Evolutionary conservation across 2,888 invertebrate genomes (phyloP).

Genomic region (Abrostola tripartita): DNA sequence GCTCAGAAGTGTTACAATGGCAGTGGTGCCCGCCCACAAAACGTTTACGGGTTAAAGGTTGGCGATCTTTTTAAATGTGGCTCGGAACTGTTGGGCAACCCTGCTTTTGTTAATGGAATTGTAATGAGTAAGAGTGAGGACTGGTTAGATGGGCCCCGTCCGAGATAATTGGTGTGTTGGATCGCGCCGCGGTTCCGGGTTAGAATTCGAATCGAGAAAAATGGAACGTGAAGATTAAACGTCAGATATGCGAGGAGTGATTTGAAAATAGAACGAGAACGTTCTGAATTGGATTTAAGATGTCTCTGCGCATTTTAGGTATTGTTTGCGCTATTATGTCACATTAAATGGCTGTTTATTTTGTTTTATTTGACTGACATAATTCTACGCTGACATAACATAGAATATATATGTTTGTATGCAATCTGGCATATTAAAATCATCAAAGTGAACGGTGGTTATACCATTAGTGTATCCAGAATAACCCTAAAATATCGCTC

Average conservation of each 20-base stretch:
- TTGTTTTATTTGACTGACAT: not conserved
- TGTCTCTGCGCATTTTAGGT: conserved; percentile 6
- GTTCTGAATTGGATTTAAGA: conserved; percentile 28
- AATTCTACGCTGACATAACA: not conserved
- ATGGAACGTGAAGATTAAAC: conserved; percentile 42
- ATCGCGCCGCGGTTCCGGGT: conserved; percentile 41
- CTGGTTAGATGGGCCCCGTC: conserved; percentile 54
- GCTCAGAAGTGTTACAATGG: conserved; percentile 79
- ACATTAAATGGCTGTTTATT: conserved; percentile 12
- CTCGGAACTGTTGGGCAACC: conserved; percentile 69
- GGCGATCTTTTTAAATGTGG: conserved; percentile 72
- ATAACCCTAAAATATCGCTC: not conserved
- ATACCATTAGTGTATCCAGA: not conserved
- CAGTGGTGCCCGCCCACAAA: conserved; percentile 76
- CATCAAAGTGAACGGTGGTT: not conserved
- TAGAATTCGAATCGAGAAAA: conserved; percentile 45
- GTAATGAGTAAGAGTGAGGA: conserved; percentile 74
- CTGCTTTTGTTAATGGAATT: conserved; percentile 79
- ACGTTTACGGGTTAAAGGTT: conserved; percentile 81
- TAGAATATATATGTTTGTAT: not conserved
- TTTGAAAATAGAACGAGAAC: conserved; percentile 48
- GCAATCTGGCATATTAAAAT: not conserved
- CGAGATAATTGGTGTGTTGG: conserved; percentile 54
- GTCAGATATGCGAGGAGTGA: conserved; percentile 24
- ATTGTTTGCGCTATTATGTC: conserved; percentile 35